Base-by-base conservation (phyloP, 2,888 invertebrate genomes). In the Hermaeophaga mercurialis region DNA sequence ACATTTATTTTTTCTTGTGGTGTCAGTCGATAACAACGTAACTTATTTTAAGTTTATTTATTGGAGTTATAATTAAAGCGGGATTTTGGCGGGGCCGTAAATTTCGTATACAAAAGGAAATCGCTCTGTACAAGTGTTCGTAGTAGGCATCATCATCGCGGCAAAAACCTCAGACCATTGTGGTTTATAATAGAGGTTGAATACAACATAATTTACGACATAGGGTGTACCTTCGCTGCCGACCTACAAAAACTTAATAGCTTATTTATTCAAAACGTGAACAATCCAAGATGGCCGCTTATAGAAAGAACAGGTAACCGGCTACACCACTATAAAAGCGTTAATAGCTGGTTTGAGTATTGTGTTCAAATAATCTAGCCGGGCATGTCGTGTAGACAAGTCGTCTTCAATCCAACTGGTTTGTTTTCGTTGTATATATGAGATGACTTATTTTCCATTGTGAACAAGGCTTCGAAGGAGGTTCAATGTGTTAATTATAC, bases 231-330 rank as follows among this genome's bases (percentile, higher is more conserved):
- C 70, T 68, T 67, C 68, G 67, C 72, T 70, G 64, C 70, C 76
- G 75, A 75, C 75, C 76, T 73, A 78, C 76, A 77, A 77, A 76
- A 77, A 76, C 75, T 75, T 77, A 78, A 78, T 78, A 77, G 78
- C 78, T 78, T 78, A 78, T 78, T 78, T 78, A 78, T 78, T 78
- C 78, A 78, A 76, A 77, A 77, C 76, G 76, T 73, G 76, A 78
- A 78, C 76, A 75, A 77, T 78, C 76, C 78, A 78, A 78, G 75
- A 78, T 78, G 78, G 78, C 78, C 74, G 77, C 68, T 70, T 48
- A 48, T 41, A 44, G 47, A 47, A 22, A 49, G 47, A n/a, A n/a
- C 57, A 57, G 53, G 53, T 57, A 57, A 57, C 57, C 57, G 57
- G 57, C 56, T 44, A n/a, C 14, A 34, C 56, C 47, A 36, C 52